Evolutionary conservation across 2,888 invertebrate species (phyloP).

Genomic region (Rhabditoides inermis): DNA sequence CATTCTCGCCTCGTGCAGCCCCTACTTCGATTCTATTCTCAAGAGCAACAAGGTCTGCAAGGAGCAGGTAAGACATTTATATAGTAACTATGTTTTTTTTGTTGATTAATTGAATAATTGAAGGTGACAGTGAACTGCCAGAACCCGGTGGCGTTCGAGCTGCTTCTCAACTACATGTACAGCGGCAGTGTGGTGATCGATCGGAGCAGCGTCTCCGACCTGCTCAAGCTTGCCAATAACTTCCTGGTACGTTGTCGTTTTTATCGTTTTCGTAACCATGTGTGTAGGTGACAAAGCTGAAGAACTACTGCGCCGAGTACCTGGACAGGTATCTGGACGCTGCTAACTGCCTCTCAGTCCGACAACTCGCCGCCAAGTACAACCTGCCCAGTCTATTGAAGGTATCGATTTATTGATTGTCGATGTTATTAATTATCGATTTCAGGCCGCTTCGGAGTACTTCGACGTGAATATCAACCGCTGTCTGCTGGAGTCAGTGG

Average conservation of each 20-base stretch:
- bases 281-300: conserved; percentile 54
- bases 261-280: not conserved
- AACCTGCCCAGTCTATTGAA: conserved; percentile 60
- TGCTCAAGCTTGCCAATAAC: conserved; percentile 63
- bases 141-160: conserved; percentile 61
- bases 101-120: not conserved
- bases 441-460: conserved; percentile 33
- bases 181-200: conserved; percentile 63
- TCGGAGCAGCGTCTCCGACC: conserved; percentile 61
- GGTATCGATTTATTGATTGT: conserved; percentile 57
- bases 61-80: conserved; percentile 14
- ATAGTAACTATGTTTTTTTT: too few species aligned
- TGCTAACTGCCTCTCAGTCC: conserved; percentile 63
- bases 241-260: conserved; percentile 57
- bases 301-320: conserved; percentile 64
- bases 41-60: conserved; percentile 55
- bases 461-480: conserved; percentile 46
- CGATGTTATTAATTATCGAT: conserved; percentile 55
- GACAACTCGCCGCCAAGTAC: conserved; percentile 62
- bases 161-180: conserved; percentile 64
- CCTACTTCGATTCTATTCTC: conserved; percentile 63
- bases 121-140: conserved; percentile 60
- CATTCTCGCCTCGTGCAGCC: conserved; percentile 63
- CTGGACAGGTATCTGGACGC: conserved; percentile 62
- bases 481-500: conserved; percentile 59